These are phyloP conservation scores for Platycheirus rosarum DNA, from an alignment of 2,888 invertebrate species.

Conservation along the genomic window DNA sequence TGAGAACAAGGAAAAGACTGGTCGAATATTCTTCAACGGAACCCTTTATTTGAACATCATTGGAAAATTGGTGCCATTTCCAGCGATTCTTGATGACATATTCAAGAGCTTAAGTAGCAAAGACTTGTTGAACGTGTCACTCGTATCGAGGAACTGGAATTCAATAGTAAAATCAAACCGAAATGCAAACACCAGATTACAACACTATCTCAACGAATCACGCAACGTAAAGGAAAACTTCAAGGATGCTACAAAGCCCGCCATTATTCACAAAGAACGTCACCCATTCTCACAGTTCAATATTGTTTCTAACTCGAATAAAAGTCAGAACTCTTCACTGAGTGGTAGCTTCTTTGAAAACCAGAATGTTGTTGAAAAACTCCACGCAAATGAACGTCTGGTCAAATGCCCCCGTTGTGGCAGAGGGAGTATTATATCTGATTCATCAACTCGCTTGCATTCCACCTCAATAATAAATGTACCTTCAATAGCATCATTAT, in stretches of 20 bases:
- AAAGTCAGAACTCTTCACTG: background rate
- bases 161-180: conserved; percentile 53
- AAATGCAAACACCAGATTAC: conserved; percentile 45
- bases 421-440: conserved; percentile 50
- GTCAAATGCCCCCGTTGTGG: conserved; percentile 60
- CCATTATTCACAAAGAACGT: conserved; percentile 15
- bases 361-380: conserved; percentile 55
- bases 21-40: conserved; percentile 43
- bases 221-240: conserved; percentile 55
- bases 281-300: conserved; percentile 56
- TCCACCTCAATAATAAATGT: conserved; percentile 2
- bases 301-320: conserved; percentile 16
- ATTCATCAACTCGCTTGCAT: conserved; percentile 17
- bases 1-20: conserved; percentile 1
- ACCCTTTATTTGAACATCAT: conserved; percentile 51
- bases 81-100: conserved; percentile 38
- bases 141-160: conserved; percentile 55
- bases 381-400: conserved; percentile 42
- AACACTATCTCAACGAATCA: conserved; percentile 55
- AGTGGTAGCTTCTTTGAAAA: conserved; percentile 51
- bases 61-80: conserved; percentile 37
- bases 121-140: conserved; percentile 49
- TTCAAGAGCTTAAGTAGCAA: conserved; percentile 39
- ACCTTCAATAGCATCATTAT: conserved; percentile 8
- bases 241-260: conserved; percentile 23